phyloP scores from a whole-genome alignment of 2,113 vertebrate genomes.

The Ifrita kowaldi region DNA sequence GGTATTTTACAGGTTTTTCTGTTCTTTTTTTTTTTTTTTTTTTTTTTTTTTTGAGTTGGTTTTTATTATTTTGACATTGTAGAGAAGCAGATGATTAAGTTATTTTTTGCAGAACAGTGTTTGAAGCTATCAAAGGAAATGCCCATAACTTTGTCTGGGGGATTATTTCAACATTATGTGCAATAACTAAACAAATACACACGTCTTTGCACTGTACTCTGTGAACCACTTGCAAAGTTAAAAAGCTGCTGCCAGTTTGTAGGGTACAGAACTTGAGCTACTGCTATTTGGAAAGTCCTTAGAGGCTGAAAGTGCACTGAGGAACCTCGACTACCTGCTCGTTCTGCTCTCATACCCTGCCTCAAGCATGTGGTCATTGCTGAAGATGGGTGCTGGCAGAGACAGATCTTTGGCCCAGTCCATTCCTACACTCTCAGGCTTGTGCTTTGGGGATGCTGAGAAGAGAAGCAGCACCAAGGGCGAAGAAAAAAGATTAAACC shows the following conservation, averaged over 20 bases:
- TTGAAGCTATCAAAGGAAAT: not conserved
- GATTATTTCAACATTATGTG: not conserved
- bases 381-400: not conserved
- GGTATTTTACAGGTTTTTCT: not conserved
- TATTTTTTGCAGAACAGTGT: not conserved
- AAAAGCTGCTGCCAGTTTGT: not conserved
- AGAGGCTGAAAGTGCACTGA: not conserved
- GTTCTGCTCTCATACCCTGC: not conserved
- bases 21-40: not conserved
- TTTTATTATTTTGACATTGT: not conserved
- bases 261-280: not conserved
- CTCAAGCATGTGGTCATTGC: not conserved
- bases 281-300: not conserved
- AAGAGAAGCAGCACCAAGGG: not conserved
- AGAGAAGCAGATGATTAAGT: not conserved
- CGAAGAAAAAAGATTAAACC: not conserved
- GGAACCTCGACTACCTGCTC: not conserved
- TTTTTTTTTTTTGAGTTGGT: not conserved
- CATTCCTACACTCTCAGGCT: not conserved
- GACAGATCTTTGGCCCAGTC: not conserved
- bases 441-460: not conserved
- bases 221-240: not conserved
- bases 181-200: not conserved
- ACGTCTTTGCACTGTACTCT: not conserved
- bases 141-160: not conserved